phyloP scores from a whole-genome alignment of 2,888 invertebrate genomes.

The Timandra comae region DNA sequence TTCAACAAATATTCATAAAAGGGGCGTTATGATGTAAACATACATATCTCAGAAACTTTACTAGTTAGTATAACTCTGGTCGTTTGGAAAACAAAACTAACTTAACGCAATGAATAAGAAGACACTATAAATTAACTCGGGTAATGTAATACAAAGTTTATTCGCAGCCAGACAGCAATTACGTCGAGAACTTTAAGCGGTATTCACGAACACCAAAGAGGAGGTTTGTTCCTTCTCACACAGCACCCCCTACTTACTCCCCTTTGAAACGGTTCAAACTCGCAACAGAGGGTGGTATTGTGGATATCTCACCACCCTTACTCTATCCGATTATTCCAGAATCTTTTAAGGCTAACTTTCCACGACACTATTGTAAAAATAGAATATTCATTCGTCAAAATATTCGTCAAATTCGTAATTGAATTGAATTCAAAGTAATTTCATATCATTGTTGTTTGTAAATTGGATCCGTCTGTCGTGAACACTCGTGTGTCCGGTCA shows the following conservation, averaged over 20 bases:
- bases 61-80: slow-evolving; percentile 41
- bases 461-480: slow-evolving; percentile 21
- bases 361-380: slow-evolving; percentile 37
- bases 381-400: slow-evolving; percentile 26
- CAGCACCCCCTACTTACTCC: slow-evolving; percentile 36
- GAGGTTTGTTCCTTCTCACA: slow-evolving; percentile 33
- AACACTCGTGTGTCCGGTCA: slow-evolving; percentile 16
- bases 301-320: slow-evolving; percentile 51
- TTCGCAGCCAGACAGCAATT: slow-evolving; percentile 73
- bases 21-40: slow-evolving; percentile 5
- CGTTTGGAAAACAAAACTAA: slow-evolving; percentile 55
- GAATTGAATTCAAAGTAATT: slow-evolving; percentile 31
- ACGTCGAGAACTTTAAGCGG: slow-evolving; percentile 67
- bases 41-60: slow-evolving; percentile 27
- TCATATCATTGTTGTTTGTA: slow-evolving; percentile 22
- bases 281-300: slow-evolving; percentile 45
- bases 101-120: slow-evolving; percentile 64
- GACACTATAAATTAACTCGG: slow-evolving; percentile 69
- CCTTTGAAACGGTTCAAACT: slow-evolving; percentile 53
- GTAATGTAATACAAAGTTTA: slow-evolving; percentile 74
- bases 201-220: slow-evolving; percentile 67
- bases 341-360: slow-evolving; percentile 53
- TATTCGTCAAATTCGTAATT: slow-evolving; percentile 26
- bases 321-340: slow-evolving; percentile 56
- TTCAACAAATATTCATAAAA: slow-evolving; percentile 18